Evolutionary conservation across 2,797 vertebrate species (phyloP), one percentile per base, ranked within the genome.

Genomic region (Ceyx erithaca): DNA sequence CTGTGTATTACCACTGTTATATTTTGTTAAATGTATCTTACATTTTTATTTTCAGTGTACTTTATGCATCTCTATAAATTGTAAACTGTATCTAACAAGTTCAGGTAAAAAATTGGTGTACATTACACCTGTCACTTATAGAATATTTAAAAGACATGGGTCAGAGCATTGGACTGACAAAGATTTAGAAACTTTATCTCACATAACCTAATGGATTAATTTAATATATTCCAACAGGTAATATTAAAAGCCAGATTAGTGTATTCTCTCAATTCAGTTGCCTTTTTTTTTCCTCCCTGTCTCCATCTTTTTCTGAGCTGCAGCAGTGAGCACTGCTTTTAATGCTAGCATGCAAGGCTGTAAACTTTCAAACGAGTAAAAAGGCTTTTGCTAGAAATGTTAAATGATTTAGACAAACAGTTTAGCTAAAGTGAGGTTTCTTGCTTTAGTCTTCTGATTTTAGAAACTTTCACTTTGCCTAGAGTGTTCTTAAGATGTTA

Each of bases 91-190:
- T 23, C 5, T 19, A 40, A 28, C 3, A 48, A 40, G 37, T 40
- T 48, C 21, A 78, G 14, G 6, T 31, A 26, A 75, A 6, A 20
- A 5, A 28, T 16, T 37, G 7, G 18, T 35, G 1, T 37, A 33
- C 5, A 4, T 31, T 54, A 4, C 9, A 45, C 2, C 9, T 4
- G 66, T 4, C 19, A 11, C 0, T 0, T 4, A 37, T 18, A 9
- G 15, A 41, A 10, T 45, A 49, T 8, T 25, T 58, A 49, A 43
- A 87, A 58, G 20, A 25, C 11, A 14, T 3, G 3, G 1, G 6
- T 22, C n/a, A 54, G 49, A 12, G 6, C 33, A 18, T 4, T 45
- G 12, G 26, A 19, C 35, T 58, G 33, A 79, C 20, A 75, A 75
- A 82, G 14, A 49, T 7, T 12, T 71, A 46, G 40, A 71, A 76